Base-by-base conservation (phyloP, 2,888 invertebrate species). In the Shargacucullia verbasci region DNA sequence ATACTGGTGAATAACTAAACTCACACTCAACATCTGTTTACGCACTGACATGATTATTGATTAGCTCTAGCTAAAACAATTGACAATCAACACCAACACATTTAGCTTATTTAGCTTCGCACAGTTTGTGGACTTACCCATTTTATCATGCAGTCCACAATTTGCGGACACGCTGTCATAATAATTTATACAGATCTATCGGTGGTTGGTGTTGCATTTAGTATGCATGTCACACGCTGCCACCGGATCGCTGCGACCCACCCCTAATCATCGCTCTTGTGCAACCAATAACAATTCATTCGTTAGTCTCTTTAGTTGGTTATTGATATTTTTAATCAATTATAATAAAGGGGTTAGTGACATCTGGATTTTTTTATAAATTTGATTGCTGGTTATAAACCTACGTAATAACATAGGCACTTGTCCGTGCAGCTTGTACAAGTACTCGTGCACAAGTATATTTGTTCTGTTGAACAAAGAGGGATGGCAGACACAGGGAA, bases 201-300 rank as follows among this genome's bases (percentile, higher is more conserved):
- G 52, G 39, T 53, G 57, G 65, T 39, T 53, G 39, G 46, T 27
- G 37, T 55, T 68, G 63, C 76, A 66, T 68, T 85, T 80, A 68
- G 70, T 82, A 86, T 85, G 82, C 85, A 76, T 74, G 80, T 78
- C 83, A 75, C 83, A 80, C 68, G 65, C 57, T 63, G 78, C 76
- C 75, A 29, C 68, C 71, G 66, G 76, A 80, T 81, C 29, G 29
- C 29, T 78, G 74, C 63, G 78, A 78, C 73, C 76, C 71, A 54
- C 73, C 80, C 78, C 78, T 83, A 87, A 89, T 89, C 84, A 89
- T 74, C 69, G 67, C 81, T 76, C 84, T 89, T 90, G 89, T 90
- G 76, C 78, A 59, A 59, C 66, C 73, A 76, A 82, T 82, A 78
- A 73, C 85, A 83, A 89, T 86, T 78, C 81, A 76, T 84, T 87